Base-by-base conservation (phyloP, 2,113 vertebrate species). In the Gymnogyps californianus region DNA sequence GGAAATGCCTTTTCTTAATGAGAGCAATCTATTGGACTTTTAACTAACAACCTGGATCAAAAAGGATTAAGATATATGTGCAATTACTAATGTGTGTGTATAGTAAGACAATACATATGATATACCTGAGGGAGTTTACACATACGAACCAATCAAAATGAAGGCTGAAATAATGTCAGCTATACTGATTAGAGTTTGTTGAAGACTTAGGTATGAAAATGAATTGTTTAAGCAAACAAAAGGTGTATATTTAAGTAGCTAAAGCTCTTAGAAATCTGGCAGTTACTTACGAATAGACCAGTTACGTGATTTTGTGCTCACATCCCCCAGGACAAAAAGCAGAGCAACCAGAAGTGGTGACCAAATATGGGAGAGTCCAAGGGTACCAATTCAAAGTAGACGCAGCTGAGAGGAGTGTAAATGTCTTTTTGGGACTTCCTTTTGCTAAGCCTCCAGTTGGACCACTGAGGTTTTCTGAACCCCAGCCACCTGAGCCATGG, bases 371-470 rank as follows among this genome's bases (percentile, higher is more conserved):
- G 16, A 57, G 5, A 49, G 93, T 99, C 49, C 95, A 88, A 97
- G 99, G 99, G 12, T 96, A 92, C 74, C 95, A 96, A 24, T 71
- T 97, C 74, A 91, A 57, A 11, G 98, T 99, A 16, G 98, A 98
- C 17, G 96, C 98, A 58, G 98, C 96, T 6, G 97, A 98, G 58
- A 95, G 47, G 14, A 95, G 96, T 7, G 96, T 98, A 34, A 97
- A 98, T 70, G 96, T 98, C 87, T 99, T 97, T 83, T 83, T 98
- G 89, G 98, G 98, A 15, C 85, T 99, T 38, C 99, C 99, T 28
- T 99, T 98, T 97, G 98, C 99, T 3, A 98, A 98, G 85, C 98
- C 99, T 28, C 99, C 99, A 0, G 21, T 99, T 20, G 99, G 98
- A 42, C 67, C 98, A 9, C 96, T 99, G 51, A 98, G 99, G 92